Evolutionary conservation across 2,888 invertebrate genomes (phyloP).

Genomic region (Drosophila lutescens): DNA sequence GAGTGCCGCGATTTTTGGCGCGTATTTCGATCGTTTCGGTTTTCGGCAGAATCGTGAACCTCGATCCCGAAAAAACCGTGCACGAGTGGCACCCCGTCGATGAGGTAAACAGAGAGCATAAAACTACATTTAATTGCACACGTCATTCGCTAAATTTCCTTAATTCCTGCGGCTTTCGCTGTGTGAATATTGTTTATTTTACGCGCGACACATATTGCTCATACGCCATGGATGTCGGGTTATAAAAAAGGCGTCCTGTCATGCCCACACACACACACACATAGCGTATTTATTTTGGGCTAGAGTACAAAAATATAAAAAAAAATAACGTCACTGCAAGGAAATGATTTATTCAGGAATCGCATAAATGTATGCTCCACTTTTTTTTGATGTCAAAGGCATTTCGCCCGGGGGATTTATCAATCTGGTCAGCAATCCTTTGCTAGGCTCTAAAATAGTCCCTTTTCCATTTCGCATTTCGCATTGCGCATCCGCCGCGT

Average conservation of each 20-base stretch:
- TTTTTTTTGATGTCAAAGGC: constrained; percentile 21
- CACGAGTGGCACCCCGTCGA: background rate
- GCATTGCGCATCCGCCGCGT: constrained; percentile 30
- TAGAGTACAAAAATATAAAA: background rate
- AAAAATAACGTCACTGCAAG: constrained; percentile 15
- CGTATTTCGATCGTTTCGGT: constrained; percentile 1
- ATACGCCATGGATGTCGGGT: background rate
- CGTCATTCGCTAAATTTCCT: constrained; percentile 9
- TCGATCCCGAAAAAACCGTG: background rate
- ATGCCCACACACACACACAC: background rate
- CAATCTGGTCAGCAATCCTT: constrained; percentile 40
- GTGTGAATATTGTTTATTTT: constrained; percentile 19
- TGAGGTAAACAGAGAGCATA: constrained; percentile 35
- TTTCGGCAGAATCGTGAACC: constrained; percentile 1
- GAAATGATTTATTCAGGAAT: constrained; percentile 45
- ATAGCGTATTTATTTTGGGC: constrained; percentile 12
- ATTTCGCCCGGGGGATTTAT: constrained; percentile 20
- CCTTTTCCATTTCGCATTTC: constrained; percentile 12
- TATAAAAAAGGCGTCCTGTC: constrained; percentile 10
- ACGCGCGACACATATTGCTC: constrained; percentile 5
- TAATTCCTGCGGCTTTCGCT: constrained; percentile 13
- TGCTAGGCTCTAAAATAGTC: constrained; percentile 21
- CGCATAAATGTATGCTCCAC: constrained; percentile 33
- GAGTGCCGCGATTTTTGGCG: background rate
- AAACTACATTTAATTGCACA: constrained; percentile 35